Evolutionary conservation across 64 coral and sea anemone species (phyloP).

Genomic region (Actinia tenebrosa): DNA sequence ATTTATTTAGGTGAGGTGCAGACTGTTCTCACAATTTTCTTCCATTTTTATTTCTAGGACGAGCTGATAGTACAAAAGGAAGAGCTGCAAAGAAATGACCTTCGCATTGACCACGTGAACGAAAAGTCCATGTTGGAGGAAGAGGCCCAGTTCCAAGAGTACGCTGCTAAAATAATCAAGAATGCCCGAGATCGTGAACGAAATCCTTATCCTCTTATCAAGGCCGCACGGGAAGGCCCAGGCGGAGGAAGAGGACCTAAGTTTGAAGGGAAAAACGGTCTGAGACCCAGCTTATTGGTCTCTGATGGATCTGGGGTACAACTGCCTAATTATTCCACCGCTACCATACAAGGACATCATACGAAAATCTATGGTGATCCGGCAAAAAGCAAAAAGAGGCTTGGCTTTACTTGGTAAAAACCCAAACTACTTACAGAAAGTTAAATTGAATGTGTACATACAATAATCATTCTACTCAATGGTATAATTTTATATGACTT

Average conservation of each 20-base stretch:
- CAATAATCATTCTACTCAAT: background rate
- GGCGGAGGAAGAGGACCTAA: conserved; percentile 85
- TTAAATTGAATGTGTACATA: background rate
- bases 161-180: conserved; percentile 71
- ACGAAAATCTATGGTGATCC: conserved; percentile 88
- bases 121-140: conserved; percentile 49
- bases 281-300: conserved; percentile 88
- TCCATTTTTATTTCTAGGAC: conserved; percentile 14
- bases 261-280: conserved; percentile 81
- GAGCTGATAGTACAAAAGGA: conserved; percentile 35
- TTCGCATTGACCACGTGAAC: conserved; percentile 63
- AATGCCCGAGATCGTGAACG: conserved; percentile 61
- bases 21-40: background rate
- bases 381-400: conserved; percentile 67
- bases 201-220: conserved; percentile 93
- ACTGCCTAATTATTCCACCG: conserved; percentile 84
- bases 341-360: conserved; percentile 57
- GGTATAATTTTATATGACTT: background rate
- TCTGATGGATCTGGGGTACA: conserved; percentile 91
- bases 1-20: too few relatives aligned
- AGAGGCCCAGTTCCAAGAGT: conserved; percentile 92
- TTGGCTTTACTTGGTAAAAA: conserved; percentile 84
- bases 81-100: conserved; percentile 28
- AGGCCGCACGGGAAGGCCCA: conserved; percentile 84
- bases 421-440: background rate